Evolutionary conservation across 2,113 vertebrate genomes (phyloP), one percentile per base, ranked within the genome.

Genomic region (Nothobranchius kuhntae): DNA sequence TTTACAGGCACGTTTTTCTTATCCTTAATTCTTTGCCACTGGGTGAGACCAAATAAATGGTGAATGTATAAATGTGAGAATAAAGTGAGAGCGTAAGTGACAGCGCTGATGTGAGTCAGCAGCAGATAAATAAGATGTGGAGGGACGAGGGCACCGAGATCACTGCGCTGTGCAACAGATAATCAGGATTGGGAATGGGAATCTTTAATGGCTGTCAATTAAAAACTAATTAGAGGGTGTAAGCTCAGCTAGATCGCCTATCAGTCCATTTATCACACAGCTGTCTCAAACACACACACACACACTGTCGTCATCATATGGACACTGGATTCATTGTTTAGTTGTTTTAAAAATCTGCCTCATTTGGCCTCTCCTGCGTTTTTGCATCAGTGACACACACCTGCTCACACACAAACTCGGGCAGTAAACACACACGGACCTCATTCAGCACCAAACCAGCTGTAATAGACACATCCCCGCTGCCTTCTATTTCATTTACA

Each of bases 201-300:
- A 85, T 86, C 86, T 86, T 91, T 89, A 91, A 91, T 89, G 87
- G 87, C 77, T 89, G 83, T 87, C 86, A 88, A 87, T 89, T 91
- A 88, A 89, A 91, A 91, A 82, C 83, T 86, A 91, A 91, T 91
- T 91, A 87, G 80, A 81, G 80, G 80, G 65, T 85, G 85, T 89
- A 81, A 88, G 79, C 84, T 89, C 82, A 81, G 82, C 82, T 58
- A 86, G 83, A 87, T 86, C 61, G 21, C 65, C 77, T 83, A 86
- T 91, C 89, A 87, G 89, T 85, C 78, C 73, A 90, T 89, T 86
- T 85, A 86, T 90, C 87, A 86, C 75, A 54, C 84, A 84, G 83
- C 84, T 86, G 85, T 58, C 74, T 50, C 66, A 54, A 7, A 54
- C n/a, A 53, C 68, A 42, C 58, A 60, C 53, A 46, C 65, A 46